Percentiles rank a stretch among this genome's conserved stretches.
Conservation (phyloP, 2,113 vertebrate species). For the Erythrocercus mccallii region DNA sequence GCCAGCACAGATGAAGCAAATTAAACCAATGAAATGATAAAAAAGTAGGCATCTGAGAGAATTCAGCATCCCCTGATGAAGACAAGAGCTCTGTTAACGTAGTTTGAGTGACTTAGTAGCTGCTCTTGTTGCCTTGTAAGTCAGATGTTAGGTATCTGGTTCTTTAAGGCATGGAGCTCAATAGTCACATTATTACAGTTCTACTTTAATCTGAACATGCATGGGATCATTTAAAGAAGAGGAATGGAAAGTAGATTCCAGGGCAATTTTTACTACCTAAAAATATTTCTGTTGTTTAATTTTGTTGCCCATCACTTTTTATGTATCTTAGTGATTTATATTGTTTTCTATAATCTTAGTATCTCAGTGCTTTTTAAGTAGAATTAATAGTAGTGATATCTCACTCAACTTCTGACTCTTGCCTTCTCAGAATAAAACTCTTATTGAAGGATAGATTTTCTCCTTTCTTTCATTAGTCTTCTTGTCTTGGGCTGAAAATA, state of each 20-base stretch:
- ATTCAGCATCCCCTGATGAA: not conserved
- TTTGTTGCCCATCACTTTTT: not conserved
- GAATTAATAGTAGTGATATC: not conserved
- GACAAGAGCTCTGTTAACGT: not conserved
- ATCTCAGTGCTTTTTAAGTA: not conserved
- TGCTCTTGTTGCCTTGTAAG: not conserved
- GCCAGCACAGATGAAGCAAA: not conserved
- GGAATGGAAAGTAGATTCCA: not conserved
- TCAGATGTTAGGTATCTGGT: not conserved
- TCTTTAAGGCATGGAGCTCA: not conserved
- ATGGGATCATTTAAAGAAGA: not conserved
- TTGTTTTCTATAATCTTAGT: not conserved
- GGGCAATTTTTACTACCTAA: not conserved
- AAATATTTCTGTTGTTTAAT: not conserved
- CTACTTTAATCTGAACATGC: not conserved
- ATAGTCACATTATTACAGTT: not conserved
- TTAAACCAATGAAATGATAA: not conserved
- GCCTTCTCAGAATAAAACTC: not conserved
- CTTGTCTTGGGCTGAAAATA: not conserved
- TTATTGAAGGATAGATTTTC: not conserved
- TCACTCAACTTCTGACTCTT: not conserved
- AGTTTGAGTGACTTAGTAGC: not conserved
- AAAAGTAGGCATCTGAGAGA: not conserved
- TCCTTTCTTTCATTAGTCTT: not conserved
- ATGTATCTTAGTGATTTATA: not conserved